A percentile compares a stretch with the other conserved stretches of the same genome.
phyloP scores from a whole-genome alignment of 2,797 vertebrate species.

The Gobionotothen gibberifrons region DNA sequence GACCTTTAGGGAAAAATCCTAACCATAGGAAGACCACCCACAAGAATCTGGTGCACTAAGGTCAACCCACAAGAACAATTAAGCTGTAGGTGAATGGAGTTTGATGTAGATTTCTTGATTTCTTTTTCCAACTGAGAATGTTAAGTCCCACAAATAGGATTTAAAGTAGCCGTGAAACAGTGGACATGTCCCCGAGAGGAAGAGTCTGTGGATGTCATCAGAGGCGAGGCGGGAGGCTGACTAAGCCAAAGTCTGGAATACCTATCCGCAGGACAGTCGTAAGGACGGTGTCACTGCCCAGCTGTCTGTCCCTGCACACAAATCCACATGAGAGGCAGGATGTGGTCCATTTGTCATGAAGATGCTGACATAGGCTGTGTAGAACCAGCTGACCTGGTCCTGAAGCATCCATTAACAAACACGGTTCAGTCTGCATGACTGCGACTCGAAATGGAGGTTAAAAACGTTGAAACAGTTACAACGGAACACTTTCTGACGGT shows the following conservation, averaged over 20 bases:
- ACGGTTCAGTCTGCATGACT: constrained; percentile 1
- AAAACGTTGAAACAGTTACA: background rate
- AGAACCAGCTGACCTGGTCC: constrained; percentile 41
- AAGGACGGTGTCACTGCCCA: constrained; percentile 44
- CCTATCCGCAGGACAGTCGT: constrained; percentile 67
- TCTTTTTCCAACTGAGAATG: too few relatives aligned
- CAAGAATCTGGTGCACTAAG: constrained; percentile 17
- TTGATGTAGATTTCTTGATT: background rate
- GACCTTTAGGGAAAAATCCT: constrained; percentile 44
- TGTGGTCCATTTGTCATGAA: constrained; percentile 57
- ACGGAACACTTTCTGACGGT: background rate
- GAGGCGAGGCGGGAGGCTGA: constrained; percentile 56
- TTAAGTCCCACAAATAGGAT: constrained; percentile 38
- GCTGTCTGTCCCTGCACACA: constrained; percentile 60
- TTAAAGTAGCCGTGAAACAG: constrained; percentile 54
- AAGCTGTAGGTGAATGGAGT: background rate
- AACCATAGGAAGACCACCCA: constrained; percentile 67
- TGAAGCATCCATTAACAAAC: constrained; percentile 15
- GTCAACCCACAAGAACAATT: constrained; percentile 12
- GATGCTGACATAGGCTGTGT: constrained; percentile 39
- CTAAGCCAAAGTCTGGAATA: constrained; percentile 76
- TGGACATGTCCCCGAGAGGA: constrained; percentile 64
- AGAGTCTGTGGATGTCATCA: constrained; percentile 82
- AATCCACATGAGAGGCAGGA: constrained; percentile 72
- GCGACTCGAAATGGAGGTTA: background rate